Evolutionary conservation across 2,888 invertebrate species (phyloP).

Genomic region (Euclidia mi): DNA sequence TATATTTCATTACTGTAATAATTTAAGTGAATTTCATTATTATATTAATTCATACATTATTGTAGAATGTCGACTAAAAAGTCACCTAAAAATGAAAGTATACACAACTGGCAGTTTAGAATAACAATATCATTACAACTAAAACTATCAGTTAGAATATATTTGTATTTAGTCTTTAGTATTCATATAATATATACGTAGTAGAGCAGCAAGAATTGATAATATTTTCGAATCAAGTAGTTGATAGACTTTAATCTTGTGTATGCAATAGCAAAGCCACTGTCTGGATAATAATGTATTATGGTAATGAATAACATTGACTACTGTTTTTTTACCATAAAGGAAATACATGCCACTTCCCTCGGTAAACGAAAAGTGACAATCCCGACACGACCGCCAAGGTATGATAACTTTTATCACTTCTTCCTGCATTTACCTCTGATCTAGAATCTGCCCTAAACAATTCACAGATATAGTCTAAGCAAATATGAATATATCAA

Average conservation of each 20-base stretch:
- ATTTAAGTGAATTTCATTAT: too few relatives aligned
- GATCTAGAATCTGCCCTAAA: slow-evolving; percentile 30
- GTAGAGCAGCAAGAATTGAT: slow-evolving; percentile 28
- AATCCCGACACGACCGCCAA: too few relatives aligned
- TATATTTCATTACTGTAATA: too few relatives aligned
- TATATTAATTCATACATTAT: not conserved
- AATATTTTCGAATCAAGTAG: too few relatives aligned
- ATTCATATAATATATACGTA: slow-evolving; percentile 23
- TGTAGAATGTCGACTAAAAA: slow-evolving; percentile 30
- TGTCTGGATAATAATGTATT: too few relatives aligned
- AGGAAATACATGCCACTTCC: too few relatives aligned
- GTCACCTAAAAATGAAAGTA: slow-evolving; percentile 26
- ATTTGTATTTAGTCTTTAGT: slow-evolving; percentile 47
- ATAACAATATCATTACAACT: not conserved
- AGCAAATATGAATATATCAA: slow-evolving; percentile 18
- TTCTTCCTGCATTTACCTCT: not conserved
- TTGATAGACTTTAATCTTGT: too few relatives aligned
- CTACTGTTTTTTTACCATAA: too few relatives aligned
- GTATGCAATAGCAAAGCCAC: too few relatives aligned
- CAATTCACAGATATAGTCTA: slow-evolving; percentile 35
- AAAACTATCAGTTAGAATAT: slow-evolving; percentile 31
- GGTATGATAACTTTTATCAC: too few relatives aligned
- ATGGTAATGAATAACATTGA: too few relatives aligned
- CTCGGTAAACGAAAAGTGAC: too few relatives aligned
- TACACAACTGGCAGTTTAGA: slow-evolving; percentile 27